phyloP scores from a whole-genome alignment of 1,140 invertebrate genomes.

The Procambarus virginalis region DNA sequence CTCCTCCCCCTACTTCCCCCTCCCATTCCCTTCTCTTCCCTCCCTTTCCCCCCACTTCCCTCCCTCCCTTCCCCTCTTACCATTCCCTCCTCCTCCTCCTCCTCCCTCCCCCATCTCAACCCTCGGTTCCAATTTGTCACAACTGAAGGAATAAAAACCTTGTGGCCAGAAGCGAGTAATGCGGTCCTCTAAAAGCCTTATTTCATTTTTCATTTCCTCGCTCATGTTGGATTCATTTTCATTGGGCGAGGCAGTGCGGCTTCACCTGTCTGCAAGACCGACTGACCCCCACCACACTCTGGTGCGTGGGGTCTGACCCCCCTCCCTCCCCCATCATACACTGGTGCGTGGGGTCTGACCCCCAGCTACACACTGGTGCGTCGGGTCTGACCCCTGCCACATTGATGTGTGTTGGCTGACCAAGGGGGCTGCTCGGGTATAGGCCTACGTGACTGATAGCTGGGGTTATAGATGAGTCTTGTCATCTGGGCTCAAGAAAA shows the following conservation, averaged over 20 bases:
- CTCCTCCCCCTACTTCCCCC: not conserved
- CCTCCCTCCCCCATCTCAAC: not conserved
- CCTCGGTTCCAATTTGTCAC: slow-evolving; percentile 37
- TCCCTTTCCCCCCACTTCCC: not conserved
- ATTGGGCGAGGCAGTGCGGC: not conserved
- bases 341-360: no score
- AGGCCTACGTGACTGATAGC: no score
- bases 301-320: not conserved
- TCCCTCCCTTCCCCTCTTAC: not conserved
- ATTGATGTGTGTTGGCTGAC: no score
- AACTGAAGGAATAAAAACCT: slow-evolving; percentile 23
- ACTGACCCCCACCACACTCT: no score
- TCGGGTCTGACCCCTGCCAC: no score
- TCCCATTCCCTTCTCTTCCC: not conserved
- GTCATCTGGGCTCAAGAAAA: no score
- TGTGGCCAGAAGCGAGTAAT: slow-evolving; percentile 26
- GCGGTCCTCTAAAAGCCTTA: slow-evolving; percentile 46
- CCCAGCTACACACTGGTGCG: no score
- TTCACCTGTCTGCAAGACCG: not conserved
- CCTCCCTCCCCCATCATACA: not conserved
- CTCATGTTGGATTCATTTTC: slow-evolving; percentile 30
- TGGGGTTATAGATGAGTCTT: no score
- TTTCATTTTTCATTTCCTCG: slow-evolving; percentile 37
- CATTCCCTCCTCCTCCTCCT: not conserved
- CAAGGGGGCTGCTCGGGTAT: no score